These are phyloP conservation scores for Pipistrellus kuhlii DNA, from an alignment of 2,797 vertebrate species.

Conservation along the genomic window DNA sequence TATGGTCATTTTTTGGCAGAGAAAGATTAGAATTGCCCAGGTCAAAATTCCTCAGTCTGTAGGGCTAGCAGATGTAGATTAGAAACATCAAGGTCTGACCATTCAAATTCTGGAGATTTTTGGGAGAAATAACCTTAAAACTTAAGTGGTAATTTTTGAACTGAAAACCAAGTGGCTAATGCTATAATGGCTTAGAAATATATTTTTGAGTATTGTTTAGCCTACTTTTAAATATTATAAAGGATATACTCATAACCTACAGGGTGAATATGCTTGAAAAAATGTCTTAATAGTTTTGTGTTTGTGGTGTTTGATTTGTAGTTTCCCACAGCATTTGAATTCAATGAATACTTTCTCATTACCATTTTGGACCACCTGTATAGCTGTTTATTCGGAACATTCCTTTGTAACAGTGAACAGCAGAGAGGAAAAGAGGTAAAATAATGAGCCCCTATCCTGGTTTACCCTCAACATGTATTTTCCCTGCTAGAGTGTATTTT, in stretches of 20 bases:
- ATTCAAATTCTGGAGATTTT: constrained; percentile 21
- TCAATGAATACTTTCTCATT: constrained; percentile 97
- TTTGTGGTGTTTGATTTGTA: constrained; percentile 83
- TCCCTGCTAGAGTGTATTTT: neutral
- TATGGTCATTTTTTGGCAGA: neutral
- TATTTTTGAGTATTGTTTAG: neutral
- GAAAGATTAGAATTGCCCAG: neutral
- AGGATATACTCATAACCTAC: neutral
- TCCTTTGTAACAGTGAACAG: constrained; percentile 97
- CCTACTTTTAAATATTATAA: constrained; percentile 37
- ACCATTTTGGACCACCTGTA: constrained; percentile 98
- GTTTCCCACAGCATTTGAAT: constrained; percentile 99
- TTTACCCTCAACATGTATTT: neutral
- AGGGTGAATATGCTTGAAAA: constrained; percentile 46
- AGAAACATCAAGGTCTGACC: constrained; percentile 60
- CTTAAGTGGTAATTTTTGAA: constrained; percentile 34
- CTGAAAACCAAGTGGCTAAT: constrained; percentile 39
- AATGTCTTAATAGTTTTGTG: constrained; percentile 44
- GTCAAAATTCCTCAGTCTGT: constrained; percentile 49
- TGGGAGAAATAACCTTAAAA: constrained; percentile 67
- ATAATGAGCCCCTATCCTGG: neutral
- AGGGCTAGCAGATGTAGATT: neutral
- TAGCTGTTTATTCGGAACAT: constrained; percentile 98
- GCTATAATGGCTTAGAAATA: constrained; percentile 45
- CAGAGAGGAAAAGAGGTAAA: constrained; percentile 95